Base-by-base conservation (phyloP, 2,113 vertebrate species). In the Saimiri boliviensis region DNA sequence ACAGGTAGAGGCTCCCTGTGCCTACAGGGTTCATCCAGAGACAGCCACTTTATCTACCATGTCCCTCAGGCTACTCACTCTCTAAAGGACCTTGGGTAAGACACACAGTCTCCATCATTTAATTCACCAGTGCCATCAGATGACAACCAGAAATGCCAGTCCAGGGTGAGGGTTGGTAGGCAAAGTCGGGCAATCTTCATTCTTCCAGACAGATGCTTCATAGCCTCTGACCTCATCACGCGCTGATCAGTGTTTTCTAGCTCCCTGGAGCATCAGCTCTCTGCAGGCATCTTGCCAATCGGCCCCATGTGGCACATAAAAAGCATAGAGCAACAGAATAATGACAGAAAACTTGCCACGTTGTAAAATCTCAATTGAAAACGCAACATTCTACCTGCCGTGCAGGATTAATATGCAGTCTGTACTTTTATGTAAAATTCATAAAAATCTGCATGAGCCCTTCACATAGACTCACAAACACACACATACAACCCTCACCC, bases 171-270 rank as follows among this genome's bases (percentile, higher is more conserved):
- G 10, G 42, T 2, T 27, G 25, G 20, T 40, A 79, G 83, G 66
- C 63, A 79, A 76, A 85, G 23, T 6, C 14, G 52, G 68, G 42
- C 56, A 25, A 17, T n/a, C 35, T 21, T 54, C 47, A 45, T 70
- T 88, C 86, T 56, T 77, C 13, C 13, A 54, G 10, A 68, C 35
- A 76, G 86, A 77, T 32, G 54, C 70, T 47, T 76, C 12, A 0
- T 10, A 27, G 49, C 3, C 3, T 58, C 42, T 49, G 77, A 52
- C 42, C 54, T 63, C 0, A 0, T 30, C 17, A 0, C 14, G 40
- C 14, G n/a, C 77, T 8, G 8, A 60, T 40, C 76, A 82, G 80
- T 12, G 3, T 23, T n/a, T 20, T 7, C n/a, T 5, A 5, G 45
- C 6, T 87, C 30, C 40, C 80, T 12, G 35, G 52, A 86, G 25